Percentiles rank a stretch among this genome's conserved stretches.
Evolutionary conservation across 2,113 vertebrate species (phyloP).

Genomic region (Craseonycteris thonglongyai): DNA sequence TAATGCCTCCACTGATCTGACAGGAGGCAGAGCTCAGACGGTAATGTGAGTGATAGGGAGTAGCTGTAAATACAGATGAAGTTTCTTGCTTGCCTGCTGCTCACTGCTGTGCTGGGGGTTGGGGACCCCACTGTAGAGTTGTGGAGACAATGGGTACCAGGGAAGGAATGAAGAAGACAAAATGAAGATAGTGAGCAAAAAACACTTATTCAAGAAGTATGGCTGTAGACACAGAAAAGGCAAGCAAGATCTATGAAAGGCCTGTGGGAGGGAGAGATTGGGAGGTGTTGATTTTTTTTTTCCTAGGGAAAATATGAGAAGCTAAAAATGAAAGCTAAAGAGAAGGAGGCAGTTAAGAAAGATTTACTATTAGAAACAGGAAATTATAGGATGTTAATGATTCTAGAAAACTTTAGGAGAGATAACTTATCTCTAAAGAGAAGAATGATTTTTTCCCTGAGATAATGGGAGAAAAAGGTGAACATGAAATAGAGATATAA

Average conservation of each 20-base stretch:
- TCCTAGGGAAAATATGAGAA: background rate
- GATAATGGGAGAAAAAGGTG: background rate
- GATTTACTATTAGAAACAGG: background rate
- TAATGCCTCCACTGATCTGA: too few species aligned
- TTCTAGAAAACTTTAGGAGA: background rate
- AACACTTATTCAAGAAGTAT: background rate
- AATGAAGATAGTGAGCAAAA: background rate
- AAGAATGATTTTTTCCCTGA: background rate
- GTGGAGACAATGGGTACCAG: background rate
- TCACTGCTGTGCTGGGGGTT: too few species aligned
- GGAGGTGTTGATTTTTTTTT: background rate
- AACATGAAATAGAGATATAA: background rate
- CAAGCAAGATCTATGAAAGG: background rate
- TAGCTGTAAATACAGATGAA: too few species aligned
- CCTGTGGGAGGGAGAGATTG: too few species aligned
- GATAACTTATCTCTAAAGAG: conserved; percentile 2
- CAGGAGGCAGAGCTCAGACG: too few species aligned
- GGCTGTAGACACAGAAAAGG: background rate
- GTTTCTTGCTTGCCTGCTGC: too few species aligned
- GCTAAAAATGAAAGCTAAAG: background rate
- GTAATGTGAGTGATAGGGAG: too few species aligned
- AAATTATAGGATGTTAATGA: background rate
- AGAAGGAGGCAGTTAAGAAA: background rate
- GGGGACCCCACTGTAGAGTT: too few species aligned
- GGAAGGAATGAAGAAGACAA: background rate